Base-by-base conservation (phyloP, 2,888 invertebrate genomes). In the Tortrix viridana region DNA sequence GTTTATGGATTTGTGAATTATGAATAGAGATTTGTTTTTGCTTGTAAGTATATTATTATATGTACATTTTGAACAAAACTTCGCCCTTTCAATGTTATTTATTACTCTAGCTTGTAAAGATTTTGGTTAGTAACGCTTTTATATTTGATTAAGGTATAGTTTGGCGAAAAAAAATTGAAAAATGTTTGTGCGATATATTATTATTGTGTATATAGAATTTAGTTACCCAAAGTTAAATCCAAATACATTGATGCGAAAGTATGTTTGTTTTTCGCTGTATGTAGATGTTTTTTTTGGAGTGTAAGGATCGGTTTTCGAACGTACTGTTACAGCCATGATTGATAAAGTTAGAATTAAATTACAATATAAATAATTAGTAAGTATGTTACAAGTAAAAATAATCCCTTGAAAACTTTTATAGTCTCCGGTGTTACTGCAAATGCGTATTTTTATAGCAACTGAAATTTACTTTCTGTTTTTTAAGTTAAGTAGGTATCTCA, bases 161-260 rank as follows among this genome's bases (percentile, higher is more conserved):
- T 78, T 74, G 69, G 64, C 68, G 64, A 69, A 69, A 72, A 68
- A 70, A 69, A 69, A 66, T 68, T 73, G 67, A 72, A 71, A 75
- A 73, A 74, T 75, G 78, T 81, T 77, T 77, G 81, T 81, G 79
- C 80, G 74, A 69, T 65, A 72, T 70, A 74, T 76, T 77, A 84
- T 82, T 79, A 83, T 84, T 88, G 84, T 91, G 88, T 89, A 90
- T 80, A 91, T 89, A 88, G 85, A 79, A 79, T 87, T 89, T 89
- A 88, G 86, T 89, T 89, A 80, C 76, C 85, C 84, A 84, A 85
- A 85, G 85, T 85, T 85, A 84, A 89, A 88, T 88, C 88, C 86
- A 88, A 85, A 88, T 88, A 88, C 82, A 88, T 79, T 80, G 76
- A 83, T 83, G 84, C 83, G 80, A 80, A 78, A 77, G 74, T 79